A percentile compares a stretch with the other conserved stretches of the same genome.
Conservation (phyloP, 2,113 vertebrate species). For the Leucoraja erinaceus region DNA sequence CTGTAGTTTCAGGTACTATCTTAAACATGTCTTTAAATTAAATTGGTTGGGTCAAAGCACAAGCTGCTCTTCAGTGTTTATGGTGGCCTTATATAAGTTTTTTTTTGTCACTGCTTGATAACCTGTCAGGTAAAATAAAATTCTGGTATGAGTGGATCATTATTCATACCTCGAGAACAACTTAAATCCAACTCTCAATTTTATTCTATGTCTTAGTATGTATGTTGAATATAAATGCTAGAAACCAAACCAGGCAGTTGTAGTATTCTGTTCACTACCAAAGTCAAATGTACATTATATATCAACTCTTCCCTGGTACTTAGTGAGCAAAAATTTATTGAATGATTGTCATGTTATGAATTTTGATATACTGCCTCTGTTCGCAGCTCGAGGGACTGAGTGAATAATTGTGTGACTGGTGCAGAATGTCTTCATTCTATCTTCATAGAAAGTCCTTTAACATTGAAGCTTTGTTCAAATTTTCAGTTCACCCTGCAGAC, state of each 20-base stretch:
- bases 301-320: neutral
- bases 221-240: neutral
- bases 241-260: neutral
- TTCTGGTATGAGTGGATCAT: neutral
- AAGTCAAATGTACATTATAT: neutral
- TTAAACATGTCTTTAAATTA: neutral
- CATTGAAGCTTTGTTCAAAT: neutral
- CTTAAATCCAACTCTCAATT: too few species aligned
- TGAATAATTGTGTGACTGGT: neutral
- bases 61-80: neutral
- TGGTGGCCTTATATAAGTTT: neutral
- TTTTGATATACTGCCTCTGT: conserved; percentile 17
- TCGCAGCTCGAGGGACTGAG: neutral
- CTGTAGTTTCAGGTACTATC: neutral
- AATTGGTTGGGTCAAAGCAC: neutral
- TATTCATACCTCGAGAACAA: neutral
- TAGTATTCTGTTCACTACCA: neutral
- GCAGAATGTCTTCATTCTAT: neutral
- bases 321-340: neutral
- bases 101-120: neutral
- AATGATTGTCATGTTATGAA: neutral
- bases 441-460: neutral
- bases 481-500: neutral
- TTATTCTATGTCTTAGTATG: neutral
- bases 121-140: neutral